Conservation (phyloP, 2,888 invertebrate genomes). For the Coleophora flavipennella region DNA sequence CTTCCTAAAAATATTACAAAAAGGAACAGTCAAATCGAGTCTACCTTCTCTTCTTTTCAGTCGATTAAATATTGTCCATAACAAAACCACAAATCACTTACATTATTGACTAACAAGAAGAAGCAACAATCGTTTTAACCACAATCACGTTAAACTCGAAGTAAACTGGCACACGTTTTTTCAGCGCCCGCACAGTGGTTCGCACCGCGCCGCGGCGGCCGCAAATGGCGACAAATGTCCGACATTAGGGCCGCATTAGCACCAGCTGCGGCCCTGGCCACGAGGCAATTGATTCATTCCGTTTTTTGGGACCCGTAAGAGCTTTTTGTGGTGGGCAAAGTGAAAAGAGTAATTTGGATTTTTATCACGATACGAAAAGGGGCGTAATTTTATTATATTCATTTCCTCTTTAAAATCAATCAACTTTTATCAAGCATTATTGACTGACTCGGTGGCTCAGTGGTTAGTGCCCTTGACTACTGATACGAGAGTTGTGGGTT, state of each 20-base stretch:
- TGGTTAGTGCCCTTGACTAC: no score
- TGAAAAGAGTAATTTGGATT: background rate
- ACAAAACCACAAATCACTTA: background rate
- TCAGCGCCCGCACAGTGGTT: slow-evolving; percentile 1
- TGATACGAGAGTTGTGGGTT: no score
- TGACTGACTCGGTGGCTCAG: no score
- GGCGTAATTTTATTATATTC: background rate
- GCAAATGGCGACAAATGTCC: slow-evolving; percentile 10
- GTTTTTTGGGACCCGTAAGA: slow-evolving; percentile 3
- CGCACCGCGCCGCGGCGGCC: background rate
- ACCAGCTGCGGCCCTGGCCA: slow-evolving; percentile 3
- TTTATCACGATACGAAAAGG: background rate
- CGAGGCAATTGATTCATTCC: slow-evolving; percentile 12
- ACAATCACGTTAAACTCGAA: background rate
- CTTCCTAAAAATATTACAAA: no score
- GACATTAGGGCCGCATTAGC: slow-evolving; percentile 11
- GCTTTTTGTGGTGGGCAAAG: background rate
- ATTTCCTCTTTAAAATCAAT: background rate
- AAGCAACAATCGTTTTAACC: background rate
- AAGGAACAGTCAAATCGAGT: no score
- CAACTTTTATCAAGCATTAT: no score
- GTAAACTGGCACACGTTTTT: background rate
- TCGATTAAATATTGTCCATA: no score
- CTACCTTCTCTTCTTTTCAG: no score
- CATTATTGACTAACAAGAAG: background rate